Evolutionary conservation across 2,113 vertebrate species (phyloP).

Genomic region (Lepus europaeus): DNA sequence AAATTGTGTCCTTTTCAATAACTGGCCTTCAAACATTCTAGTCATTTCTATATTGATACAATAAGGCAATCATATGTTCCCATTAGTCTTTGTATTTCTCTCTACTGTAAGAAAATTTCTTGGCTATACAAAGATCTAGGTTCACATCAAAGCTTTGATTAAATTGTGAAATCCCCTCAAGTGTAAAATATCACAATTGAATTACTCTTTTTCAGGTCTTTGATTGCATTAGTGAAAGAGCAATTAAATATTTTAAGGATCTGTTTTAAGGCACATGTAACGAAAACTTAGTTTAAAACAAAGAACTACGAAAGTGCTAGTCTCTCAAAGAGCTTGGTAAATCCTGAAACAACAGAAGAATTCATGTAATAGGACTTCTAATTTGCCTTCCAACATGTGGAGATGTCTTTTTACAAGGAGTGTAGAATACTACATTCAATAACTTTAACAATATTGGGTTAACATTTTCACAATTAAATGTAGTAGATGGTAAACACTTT

Average conservation of each 20-base stretch:
- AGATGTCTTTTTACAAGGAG: neutral
- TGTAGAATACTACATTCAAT: neutral
- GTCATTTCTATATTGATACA: neutral
- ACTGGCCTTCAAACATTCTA: neutral
- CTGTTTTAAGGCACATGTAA: neutral
- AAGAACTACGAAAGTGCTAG: neutral
- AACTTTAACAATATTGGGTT: neutral
- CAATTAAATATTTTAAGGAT: conserved; percentile 24
- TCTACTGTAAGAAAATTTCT: neutral
- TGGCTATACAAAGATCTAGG: neutral
- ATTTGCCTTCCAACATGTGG: neutral
- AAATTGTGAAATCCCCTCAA: neutral
- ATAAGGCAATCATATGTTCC: neutral
- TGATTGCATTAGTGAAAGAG: neutral
- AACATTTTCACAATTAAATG: neutral
- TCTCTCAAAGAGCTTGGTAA: neutral
- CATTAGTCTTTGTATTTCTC: neutral
- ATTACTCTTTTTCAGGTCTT: neutral
- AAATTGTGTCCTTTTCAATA: neutral
- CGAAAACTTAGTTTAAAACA: neutral
- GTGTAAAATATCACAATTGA: neutral
- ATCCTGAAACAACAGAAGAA: neutral
- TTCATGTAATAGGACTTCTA: neutral
- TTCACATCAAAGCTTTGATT: neutral
- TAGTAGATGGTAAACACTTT: neutral